Evolutionary conservation across 2,888 invertebrate species (phyloP).

Genomic region (Pachydiplax longipennis): DNA sequence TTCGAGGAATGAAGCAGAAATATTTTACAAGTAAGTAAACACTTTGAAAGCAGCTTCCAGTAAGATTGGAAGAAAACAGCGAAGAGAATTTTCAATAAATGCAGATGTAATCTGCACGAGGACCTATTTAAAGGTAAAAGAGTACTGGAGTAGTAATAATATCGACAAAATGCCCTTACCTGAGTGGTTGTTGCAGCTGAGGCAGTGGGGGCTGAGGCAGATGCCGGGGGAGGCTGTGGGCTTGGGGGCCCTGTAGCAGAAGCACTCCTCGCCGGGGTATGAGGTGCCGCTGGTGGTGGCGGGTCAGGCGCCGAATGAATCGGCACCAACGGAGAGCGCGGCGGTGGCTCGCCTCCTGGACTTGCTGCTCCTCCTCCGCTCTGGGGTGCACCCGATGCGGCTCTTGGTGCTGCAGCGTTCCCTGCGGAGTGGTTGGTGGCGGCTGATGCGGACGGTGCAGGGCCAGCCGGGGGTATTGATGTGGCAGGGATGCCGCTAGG

Average conservation of each 20-base stretch:
- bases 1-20: too few relatives aligned
- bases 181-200: slow-evolving; percentile 40
- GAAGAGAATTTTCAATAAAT: too few relatives aligned
- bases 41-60: too few relatives aligned
- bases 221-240: slow-evolving; percentile 46
- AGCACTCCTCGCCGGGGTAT: slow-evolving; percentile 42
- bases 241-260: slow-evolving; percentile 45
- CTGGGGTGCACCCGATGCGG: slow-evolving; percentile 45
- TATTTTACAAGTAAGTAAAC: too few relatives aligned
- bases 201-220: slow-evolving; percentile 23
- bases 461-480: slow-evolving; percentile 4
- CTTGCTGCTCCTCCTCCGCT: slow-evolving; percentile 45
- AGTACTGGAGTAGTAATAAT: not conserved
- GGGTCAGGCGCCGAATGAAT: slow-evolving; percentile 47
- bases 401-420: slow-evolving; percentile 59
- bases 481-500: slow-evolving; percentile 23
- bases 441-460: slow-evolving; percentile 68
- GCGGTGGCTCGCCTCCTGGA: slow-evolving; percentile 45
- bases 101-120: too few relatives aligned
- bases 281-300: slow-evolving; percentile 47
- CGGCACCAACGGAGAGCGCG: slow-evolving; percentile 48
- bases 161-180: not conserved
- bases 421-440: slow-evolving; percentile 66
- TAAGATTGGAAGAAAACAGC: too few relatives aligned
- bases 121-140: too few relatives aligned